Evolutionary conservation across 2,888 invertebrate genomes (phyloP), one percentile per base, ranked within the genome.

Genomic region (Leptothorax acervorum): DNA sequence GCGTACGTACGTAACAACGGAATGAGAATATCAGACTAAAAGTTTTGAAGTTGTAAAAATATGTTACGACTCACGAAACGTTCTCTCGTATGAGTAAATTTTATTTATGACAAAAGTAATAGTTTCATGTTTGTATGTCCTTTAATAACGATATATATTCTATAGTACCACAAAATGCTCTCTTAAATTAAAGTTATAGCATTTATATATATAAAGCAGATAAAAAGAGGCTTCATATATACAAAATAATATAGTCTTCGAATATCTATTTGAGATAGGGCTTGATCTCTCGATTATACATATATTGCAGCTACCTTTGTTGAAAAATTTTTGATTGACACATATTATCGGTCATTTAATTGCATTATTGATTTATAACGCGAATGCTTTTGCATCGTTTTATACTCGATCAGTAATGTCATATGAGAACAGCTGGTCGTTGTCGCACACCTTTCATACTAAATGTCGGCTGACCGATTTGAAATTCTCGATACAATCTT

Each of bases 401-500:
- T 55, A n/a, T 35, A 31, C 11, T 55, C 35, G 39, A 48, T 75
- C 45, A 63, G 35, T 23, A 63, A 39, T 23, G 76, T 73, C 42
- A 76, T 39, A 45, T 60, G 74, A 75, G 35, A 68, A 74, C 74
- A 68, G 65, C 62, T 71, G 68, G 35, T 55, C 18, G 39, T 28
- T 53, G 51, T 74, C 82, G 31, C 73, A 35, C 51, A 35, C 60
- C 60, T 55, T 75, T 51, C 60, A 62, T 42, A 53, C 23, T 57
- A 76, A 82, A 82, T 15, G 35, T 62, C 83, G 63, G 18, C n/a
- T 62, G 60, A 55, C 57, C 82, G 42, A 74, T 84, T 76, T 57
- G 81, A 75, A 83, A 85, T 76, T 73, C 53, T 76, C 76, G 86
- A 88, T 88, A 78, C 65, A 39, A 85, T 87, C 88, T 88, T 88